Evolutionary conservation across 2,113 vertebrate genomes (phyloP).

Genomic region (Entomyzon cyanotis): DNA sequence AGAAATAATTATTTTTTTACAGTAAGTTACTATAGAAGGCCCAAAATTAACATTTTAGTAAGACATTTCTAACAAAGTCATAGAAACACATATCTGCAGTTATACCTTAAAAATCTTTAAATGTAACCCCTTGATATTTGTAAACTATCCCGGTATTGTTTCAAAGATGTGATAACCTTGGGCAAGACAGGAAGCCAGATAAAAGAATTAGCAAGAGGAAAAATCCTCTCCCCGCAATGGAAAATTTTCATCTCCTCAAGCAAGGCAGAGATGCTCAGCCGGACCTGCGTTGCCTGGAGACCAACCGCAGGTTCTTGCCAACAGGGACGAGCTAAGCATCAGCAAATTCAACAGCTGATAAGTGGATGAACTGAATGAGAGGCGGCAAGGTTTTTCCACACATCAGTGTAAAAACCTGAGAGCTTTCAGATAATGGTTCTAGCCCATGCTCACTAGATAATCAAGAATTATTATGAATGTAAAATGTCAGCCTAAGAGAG

Average conservation of each 20-base stretch:
- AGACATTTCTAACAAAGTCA: neutral
- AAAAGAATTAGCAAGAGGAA: slow-evolving; percentile 31
- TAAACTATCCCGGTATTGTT: neutral
- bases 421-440: neutral
- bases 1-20: neutral
- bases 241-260: slow-evolving; percentile 76
- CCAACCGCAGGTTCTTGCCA: slow-evolving; percentile 42
- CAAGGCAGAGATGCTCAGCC: slow-evolving; percentile 60
- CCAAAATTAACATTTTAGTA: neutral
- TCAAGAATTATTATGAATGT: neutral
- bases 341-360: slow-evolving; percentile 49
- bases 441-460: neutral
- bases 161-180: neutral
- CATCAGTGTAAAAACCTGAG: neutral
- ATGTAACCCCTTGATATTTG: neutral
- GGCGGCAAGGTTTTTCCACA: neutral
- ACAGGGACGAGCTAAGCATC: slow-evolving; percentile 20
- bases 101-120: neutral
- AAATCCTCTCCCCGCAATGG: slow-evolving; percentile 68
- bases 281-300: slow-evolving; percentile 71
- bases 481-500: neutral
- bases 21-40: neutral
- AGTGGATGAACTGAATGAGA: neutral
- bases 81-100: neutral
- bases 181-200: neutral